These are phyloP conservation scores for Drosophila mimetica DNA, from an alignment of 2,888 invertebrate genomes.

Conservation along the genomic window DNA sequence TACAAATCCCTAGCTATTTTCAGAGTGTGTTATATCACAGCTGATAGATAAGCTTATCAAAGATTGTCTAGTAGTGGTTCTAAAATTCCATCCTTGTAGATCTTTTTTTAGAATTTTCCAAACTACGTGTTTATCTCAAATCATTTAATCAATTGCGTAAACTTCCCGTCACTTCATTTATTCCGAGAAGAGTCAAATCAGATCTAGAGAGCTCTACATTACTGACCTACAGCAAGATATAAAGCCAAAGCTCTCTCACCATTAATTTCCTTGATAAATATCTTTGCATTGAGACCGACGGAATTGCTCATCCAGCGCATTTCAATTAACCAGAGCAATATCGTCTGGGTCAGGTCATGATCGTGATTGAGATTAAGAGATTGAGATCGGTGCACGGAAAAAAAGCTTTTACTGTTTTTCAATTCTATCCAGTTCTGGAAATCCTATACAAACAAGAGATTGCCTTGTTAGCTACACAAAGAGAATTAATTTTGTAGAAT, in stretches of 20 bases:
- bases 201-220: constrained; percentile 6
- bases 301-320: constrained; percentile 33
- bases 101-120: not conserved
- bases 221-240: constrained; percentile 28
- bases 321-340: constrained; percentile 40
- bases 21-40: constrained; percentile 9
- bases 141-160: not conserved
- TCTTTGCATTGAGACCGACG: constrained; percentile 21
- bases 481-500: too few relatives aligned
- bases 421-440: not conserved
- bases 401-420: not conserved
- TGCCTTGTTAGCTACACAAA: too few relatives aligned
- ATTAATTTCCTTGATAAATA: constrained; percentile 54
- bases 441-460: too few relatives aligned
- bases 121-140: not conserved
- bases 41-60: not conserved
- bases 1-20: not conserved
- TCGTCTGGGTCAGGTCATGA: constrained; percentile 45
- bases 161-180: not conserved
- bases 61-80: not conserved
- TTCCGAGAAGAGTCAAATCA: constrained; percentile 9
- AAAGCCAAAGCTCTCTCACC: not conserved
- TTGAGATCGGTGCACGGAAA: not conserved
- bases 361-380: too few relatives aligned
- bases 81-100: not conserved